phyloP scores from a whole-genome alignment of 2,888 invertebrate genomes.

The Campopleginae sp. region DNA sequence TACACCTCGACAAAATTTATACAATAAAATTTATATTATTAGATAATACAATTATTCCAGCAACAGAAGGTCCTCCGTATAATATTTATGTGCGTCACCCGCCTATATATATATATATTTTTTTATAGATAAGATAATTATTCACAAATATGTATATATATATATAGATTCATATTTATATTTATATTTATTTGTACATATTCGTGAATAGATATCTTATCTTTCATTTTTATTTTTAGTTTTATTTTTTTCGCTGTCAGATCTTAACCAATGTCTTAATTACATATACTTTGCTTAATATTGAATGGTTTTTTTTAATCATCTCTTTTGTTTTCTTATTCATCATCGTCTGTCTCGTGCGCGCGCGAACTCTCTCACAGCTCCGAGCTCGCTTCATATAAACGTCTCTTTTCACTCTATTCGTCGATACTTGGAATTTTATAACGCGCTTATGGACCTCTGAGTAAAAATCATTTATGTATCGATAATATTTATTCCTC shows the following conservation, averaged over 20 bases:
- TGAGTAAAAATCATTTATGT: not conserved
- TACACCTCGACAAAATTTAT: conserved; percentile 79
- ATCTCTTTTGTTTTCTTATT: conserved; percentile 49
- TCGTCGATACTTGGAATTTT: not conserved
- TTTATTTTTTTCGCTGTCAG: conserved; percentile 75
- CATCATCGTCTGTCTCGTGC: conserved; percentile 64
- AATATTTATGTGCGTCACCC: conserved; percentile 70
- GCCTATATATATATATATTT: conserved; percentile 62
- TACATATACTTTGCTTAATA: conserved; percentile 72
- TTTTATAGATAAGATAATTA: conserved; percentile 23
- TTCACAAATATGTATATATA: conserved; percentile 43
- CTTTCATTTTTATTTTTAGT: conserved; percentile 68
- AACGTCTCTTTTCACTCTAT: conserved; percentile 19
- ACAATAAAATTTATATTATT: conserved; percentile 81
- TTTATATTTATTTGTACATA: conserved; percentile 43
- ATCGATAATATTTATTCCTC: not conserved
- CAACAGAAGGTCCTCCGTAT: conserved; percentile 78
- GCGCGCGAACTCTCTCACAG: conserved; percentile 58
- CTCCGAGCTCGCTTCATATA: conserved; percentile 51
- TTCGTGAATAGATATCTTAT: conserved; percentile 69
- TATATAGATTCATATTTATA: conserved; percentile 43
- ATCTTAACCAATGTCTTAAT: conserved; percentile 78
- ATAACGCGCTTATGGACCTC: not conserved
- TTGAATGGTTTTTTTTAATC: conserved; percentile 62
- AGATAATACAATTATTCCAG: conserved; percentile 80